Percentiles rank a stretch among this genome's conserved stretches.
phyloP scores from a whole-genome alignment of 2,888 invertebrate genomes.

The Epinotia ramella region DNA sequence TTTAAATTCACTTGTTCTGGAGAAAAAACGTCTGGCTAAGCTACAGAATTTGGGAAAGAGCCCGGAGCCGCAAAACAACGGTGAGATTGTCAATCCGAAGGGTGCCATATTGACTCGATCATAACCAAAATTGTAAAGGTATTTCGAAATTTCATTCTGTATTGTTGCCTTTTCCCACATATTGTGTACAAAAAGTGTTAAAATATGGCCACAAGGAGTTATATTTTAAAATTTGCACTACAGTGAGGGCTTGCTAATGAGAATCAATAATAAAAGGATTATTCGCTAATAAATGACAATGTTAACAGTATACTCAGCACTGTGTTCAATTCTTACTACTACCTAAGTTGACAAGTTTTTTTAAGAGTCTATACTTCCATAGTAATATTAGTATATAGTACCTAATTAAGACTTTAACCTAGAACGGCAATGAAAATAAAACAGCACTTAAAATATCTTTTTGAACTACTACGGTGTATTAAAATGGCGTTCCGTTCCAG shows the following conservation, averaged over 20 bases:
- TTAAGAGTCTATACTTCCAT: too few species aligned
- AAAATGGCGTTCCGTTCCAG: too few species aligned
- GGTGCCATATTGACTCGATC: not conserved
- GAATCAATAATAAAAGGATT: not conserved
- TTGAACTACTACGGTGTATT: too few species aligned
- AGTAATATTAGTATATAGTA: too few species aligned
- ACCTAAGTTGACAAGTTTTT: too few species aligned
- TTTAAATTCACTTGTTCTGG: too few species aligned
- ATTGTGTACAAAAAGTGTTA: not conserved
- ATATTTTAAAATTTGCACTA: constrained; percentile 12
- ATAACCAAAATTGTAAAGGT: not conserved
- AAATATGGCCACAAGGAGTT: not conserved
- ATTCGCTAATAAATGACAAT: not conserved
- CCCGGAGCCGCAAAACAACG: not conserved
- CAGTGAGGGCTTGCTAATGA: not conserved
- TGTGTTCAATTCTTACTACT: not conserved
- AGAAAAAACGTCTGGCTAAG: too few species aligned
- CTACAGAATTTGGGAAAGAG: not conserved
- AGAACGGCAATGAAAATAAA: too few species aligned
- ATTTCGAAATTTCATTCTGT: not conserved
- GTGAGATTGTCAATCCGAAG: not conserved
- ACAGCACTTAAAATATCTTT: too few species aligned
- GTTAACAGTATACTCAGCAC: not conserved
- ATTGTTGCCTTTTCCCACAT: constrained; percentile 14
- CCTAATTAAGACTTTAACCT: too few species aligned